Evolutionary conservation across 1,140 invertebrate species (phyloP), one percentile per base, ranked within the genome.

Genomic region (Armadillidium nasatum): DNA sequence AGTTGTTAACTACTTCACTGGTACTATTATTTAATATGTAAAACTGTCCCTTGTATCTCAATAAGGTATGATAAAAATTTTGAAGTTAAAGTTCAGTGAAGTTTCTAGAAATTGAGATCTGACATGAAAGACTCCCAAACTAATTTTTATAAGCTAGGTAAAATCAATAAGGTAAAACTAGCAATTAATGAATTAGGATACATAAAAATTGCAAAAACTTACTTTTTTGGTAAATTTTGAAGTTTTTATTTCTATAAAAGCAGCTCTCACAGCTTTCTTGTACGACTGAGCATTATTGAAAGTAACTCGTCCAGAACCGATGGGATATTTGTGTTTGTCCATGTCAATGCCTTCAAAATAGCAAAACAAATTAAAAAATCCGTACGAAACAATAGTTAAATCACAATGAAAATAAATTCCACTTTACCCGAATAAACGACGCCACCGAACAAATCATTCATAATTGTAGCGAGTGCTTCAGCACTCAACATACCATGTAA

Each of bases 281-380:
- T 97, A 99, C 0, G 95, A 97, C 23, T 79, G 75, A 77, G 90
- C 88, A 84, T 92, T 95, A 84, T 92, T 92, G 86, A 99, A 99
- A 6, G 94, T 97, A 0, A 99, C 94, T 76, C 97, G 88, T 0
- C 94, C 97, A 9, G 96, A 98, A 9, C 94, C 97, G 84, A 98
- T 99, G 0, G 97, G 97, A 87, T 99, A 99, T 84, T 97, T 98
- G 85, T 94, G 90, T 85, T 97, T 98, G 84, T 99, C 97, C 2
- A 95, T 98, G 85, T 99, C 97, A 76, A 99, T 96, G 33, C 94
- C 92, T 92, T 78, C 0, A 86, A 86, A 81, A 77, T 75, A 82
- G 76, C 74, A 72, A 80, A 74, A 76, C 50, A 76, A 45, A 73
- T 43, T 69, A 4, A 73, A 73, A 6, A 33, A 3, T 33, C 33